Evolutionary conservation across 2,888 invertebrate species (phyloP).

Genomic region (Prenolepis imparis): DNA sequence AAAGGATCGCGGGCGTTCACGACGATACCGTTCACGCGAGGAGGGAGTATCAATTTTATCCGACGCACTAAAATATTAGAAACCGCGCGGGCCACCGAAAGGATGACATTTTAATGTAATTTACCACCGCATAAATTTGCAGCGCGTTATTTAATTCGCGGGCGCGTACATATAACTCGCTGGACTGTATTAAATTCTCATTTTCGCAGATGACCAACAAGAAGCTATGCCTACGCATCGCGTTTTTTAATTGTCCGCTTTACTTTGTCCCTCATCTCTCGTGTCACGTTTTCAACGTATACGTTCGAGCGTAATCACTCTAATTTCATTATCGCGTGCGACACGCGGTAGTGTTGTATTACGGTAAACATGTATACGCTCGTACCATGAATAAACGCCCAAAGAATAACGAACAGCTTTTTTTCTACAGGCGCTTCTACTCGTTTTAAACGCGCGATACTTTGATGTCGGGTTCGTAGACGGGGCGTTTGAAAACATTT

Average conservation of each 20-base stretch:
- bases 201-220: conserved; percentile 9
- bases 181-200: conserved; percentile 27
- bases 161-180: not conserved
- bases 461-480: not conserved
- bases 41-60: conserved; percentile 11
- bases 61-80: not conserved
- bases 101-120: conserved; percentile 36
- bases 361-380: conserved; percentile 22
- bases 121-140: conserved; percentile 5
- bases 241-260: conserved; percentile 48
- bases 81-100: not conserved
- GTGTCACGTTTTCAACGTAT: conserved; percentile 26
- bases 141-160: conserved; percentile 29
- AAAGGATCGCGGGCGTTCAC: conserved; percentile 3
- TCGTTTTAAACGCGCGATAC: not conserved
- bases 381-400: not conserved
- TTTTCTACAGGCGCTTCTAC: not conserved
- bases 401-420: conserved; percentile 4
- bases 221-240: not conserved
- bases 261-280: conserved; percentile 10
- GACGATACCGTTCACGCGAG: not conserved
- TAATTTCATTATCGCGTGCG: conserved; percentile 39
- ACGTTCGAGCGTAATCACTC: conserved; percentile 29
- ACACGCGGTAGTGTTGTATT: not conserved
- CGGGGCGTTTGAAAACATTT: not conserved